Conservation (phyloP, 1,140 invertebrate genomes). For the Platyscapa corneri region DNA sequence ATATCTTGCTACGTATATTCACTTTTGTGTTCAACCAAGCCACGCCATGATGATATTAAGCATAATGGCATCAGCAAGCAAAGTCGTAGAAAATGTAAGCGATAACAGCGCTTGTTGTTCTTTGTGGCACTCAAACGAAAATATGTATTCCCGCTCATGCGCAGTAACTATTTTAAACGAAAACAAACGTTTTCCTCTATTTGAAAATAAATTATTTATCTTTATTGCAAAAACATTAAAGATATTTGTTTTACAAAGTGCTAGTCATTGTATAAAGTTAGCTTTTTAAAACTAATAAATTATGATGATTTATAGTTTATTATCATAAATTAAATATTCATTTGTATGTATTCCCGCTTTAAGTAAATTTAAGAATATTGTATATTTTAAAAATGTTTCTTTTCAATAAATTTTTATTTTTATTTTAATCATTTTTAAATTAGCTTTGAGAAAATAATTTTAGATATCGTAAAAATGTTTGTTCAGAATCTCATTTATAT, state of each 20-base stretch:
- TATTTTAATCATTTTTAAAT: too few species aligned
- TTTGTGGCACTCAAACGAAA: not conserved
- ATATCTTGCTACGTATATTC: not conserved
- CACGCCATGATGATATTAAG: slow-evolving; percentile 32
- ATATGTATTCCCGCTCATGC: not conserved
- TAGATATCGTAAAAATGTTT: too few species aligned
- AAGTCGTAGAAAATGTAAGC: not conserved
- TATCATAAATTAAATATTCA: not conserved
- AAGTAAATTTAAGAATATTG: not conserved
- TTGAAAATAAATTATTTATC: not conserved
- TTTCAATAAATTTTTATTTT: too few species aligned
- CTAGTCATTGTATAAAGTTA: not conserved
- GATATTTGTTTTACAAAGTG: not conserved
- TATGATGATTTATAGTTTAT: not conserved
- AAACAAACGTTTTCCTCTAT: not conserved
- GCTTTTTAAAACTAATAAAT: too few species aligned
- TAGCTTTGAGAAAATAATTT: too few species aligned
- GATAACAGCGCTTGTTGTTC: slow-evolving; percentile 8
- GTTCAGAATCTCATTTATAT: too few species aligned
- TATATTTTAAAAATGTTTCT: too few species aligned
- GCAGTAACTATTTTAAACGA: not conserved
- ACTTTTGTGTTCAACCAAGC: slow-evolving; percentile 15
- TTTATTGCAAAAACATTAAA: not conserved
- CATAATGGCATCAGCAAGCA: not conserved
- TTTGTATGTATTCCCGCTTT: not conserved